These are phyloP conservation scores for Clarias macrocephalus DNA, from an alignment of 2,113 vertebrate genomes.

Conservation along the genomic window DNA sequence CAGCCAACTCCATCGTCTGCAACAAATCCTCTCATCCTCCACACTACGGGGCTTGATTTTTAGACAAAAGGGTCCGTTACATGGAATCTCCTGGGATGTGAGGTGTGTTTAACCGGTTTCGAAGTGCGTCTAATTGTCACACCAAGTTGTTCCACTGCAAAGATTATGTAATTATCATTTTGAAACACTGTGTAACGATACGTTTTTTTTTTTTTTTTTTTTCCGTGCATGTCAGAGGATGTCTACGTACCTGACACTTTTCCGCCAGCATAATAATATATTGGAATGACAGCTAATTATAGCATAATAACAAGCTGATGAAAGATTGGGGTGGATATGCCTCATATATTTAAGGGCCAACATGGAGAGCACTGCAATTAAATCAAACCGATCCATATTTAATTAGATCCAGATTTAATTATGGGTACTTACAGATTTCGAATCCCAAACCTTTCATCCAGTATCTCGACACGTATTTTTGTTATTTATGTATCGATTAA, in stretches of 20 bases:
- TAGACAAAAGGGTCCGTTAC: slow-evolving; percentile 23
- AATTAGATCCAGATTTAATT: slow-evolving; percentile 56
- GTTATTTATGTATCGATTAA: slow-evolving; percentile 20
- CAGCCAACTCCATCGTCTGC: no score
- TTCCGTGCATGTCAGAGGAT: slow-evolving; percentile 63
- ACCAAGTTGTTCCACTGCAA: slow-evolving; percentile 63
- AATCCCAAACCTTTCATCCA: slow-evolving; percentile 6
- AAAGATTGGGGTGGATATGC: slow-evolving; percentile 64
- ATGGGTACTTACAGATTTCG: slow-evolving; percentile 25
- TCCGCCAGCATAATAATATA: slow-evolving; percentile 73
- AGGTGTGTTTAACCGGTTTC: slow-evolving; percentile 70
- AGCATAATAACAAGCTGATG: slow-evolving; percentile 74
- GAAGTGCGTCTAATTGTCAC: slow-evolving; percentile 76
- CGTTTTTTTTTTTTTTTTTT: slow-evolving; percentile 55
- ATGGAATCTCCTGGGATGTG: slow-evolving; percentile 34
- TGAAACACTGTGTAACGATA: slow-evolving; percentile 67
- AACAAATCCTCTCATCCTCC: neutral
- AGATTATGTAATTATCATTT: slow-evolving; percentile 75
- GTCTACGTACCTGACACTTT: slow-evolving; percentile 73
- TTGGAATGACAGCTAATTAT: slow-evolving; percentile 75
- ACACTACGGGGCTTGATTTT: neutral
- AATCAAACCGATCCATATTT: slow-evolving; percentile 54
- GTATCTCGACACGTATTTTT: neutral
- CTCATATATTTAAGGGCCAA: slow-evolving; percentile 54
- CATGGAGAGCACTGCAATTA: slow-evolving; percentile 50